A percentile compares a stretch with the other conserved stretches of the same genome.
Conservation (phyloP, 2,888 invertebrate genomes). For the Epinotia demarniana region DNA sequence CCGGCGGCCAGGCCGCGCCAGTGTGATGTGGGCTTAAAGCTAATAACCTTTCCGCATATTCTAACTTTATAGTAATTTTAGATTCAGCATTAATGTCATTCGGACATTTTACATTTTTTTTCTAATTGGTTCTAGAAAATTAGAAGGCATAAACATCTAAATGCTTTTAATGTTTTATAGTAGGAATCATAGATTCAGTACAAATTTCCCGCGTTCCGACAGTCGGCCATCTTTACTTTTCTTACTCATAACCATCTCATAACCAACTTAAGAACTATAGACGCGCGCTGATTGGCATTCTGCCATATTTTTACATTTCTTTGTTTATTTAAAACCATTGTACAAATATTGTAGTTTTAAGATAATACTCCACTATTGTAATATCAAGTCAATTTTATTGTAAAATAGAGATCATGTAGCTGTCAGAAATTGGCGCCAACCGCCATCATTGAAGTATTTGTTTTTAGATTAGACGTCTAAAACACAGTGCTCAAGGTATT, state of each 20-base stretch:
- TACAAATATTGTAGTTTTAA: constrained; percentile 44
- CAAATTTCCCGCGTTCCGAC: constrained; percentile 15
- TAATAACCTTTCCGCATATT: too few species aligned
- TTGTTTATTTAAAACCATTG: constrained; percentile 58
- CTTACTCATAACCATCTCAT: background rate
- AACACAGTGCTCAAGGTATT: constrained; percentile 44
- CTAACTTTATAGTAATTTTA: too few species aligned
- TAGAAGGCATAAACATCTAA: constrained; percentile 78
- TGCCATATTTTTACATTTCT: constrained; percentile 85
- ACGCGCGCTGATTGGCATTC: constrained; percentile 1
- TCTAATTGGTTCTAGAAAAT: constrained; percentile 81
- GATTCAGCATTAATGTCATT: too few species aligned
- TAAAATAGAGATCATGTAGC: constrained; percentile 31
- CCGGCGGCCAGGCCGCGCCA: too few species aligned
- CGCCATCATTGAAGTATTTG: constrained; percentile 30
- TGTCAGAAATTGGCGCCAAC: constrained; percentile 17
- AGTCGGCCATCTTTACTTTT: background rate
- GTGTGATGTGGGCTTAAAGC: too few species aligned
- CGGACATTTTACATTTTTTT: background rate
- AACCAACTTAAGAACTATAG: background rate
- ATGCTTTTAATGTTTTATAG: constrained; percentile 11
- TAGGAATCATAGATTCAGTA: constrained; percentile 24
- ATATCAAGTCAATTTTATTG: constrained; percentile 42
- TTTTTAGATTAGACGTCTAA: constrained; percentile 29
- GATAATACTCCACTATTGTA: constrained; percentile 44